phyloP scores from a whole-genome alignment of 2,113 vertebrate species.

The Xenopus tropicalis region UCB_Xtro_10.0 CM004446.2:66764501-66765000 shows the following conservation, averaged over 20 bases:
- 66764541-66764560: too few relatives aligned
- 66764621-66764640: too few relatives aligned
- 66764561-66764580: too few relatives aligned
- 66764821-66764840: conserved; percentile 98
- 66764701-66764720: background rate
- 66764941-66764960: conserved; percentile 79
- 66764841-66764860: conserved; percentile 95
- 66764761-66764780: background rate
- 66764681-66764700: conserved; percentile 54
- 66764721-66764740: conserved; percentile 2
- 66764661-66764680: conserved; percentile 79
- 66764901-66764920: conserved; percentile 83
- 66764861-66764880: conserved; percentile 74
- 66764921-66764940: conserved; percentile 89
- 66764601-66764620: too few relatives aligned
- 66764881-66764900: conserved; percentile 80
- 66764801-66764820: conserved; percentile 79
- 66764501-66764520: too few relatives aligned
- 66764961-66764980: background rate
- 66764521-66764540: too few relatives aligned
- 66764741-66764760: background rate
- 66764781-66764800: conserved; percentile 15
- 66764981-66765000: too few relatives aligned
- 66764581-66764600: too few relatives aligned
- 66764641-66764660: conserved; percentile 57